phyloP scores from a whole-genome alignment of 2,797 vertebrate genomes.

The Trichosurus vulpecula region DNA sequence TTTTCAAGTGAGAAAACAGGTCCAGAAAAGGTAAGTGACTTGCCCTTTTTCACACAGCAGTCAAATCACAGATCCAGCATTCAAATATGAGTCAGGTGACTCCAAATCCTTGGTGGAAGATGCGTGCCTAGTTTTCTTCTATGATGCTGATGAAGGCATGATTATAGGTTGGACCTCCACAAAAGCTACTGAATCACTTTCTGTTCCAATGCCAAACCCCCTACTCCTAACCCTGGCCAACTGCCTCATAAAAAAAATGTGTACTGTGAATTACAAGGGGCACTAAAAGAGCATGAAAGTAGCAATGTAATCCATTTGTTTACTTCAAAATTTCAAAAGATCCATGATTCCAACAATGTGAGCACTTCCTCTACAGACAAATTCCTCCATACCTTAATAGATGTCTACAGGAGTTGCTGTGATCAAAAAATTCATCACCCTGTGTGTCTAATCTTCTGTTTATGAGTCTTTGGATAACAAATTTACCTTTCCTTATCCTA shows the following conservation, averaged over 20 bases:
- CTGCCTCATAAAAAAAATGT: background rate
- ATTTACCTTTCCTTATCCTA: background rate
- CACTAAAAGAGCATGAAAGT: slow-evolving; percentile 10
- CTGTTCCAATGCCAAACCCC: background rate
- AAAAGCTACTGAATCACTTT: background rate
- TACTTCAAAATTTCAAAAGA: slow-evolving; percentile 19
- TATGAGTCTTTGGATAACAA: background rate
- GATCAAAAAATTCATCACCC: background rate
- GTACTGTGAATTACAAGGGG: slow-evolving; percentile 1
- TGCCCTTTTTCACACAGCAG: background rate
- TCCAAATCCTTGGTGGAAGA: background rate
- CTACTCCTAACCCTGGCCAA: slow-evolving; percentile 11
- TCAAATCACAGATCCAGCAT: background rate
- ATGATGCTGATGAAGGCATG: slow-evolving; percentile 6
- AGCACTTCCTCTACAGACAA: background rate
- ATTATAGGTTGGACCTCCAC: background rate
- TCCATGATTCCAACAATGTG: background rate
- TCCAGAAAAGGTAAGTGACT: background rate
- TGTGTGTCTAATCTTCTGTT: background rate
- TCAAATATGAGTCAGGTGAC: background rate
- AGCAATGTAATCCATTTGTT: background rate
- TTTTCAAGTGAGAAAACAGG: background rate
- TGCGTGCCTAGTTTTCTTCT: background rate
- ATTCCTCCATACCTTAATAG: background rate
- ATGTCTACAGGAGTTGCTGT: background rate